Evolutionary conservation across 1,140 invertebrate genomes (phyloP).

Genomic region (Atopsyche davidsoni): DNA sequence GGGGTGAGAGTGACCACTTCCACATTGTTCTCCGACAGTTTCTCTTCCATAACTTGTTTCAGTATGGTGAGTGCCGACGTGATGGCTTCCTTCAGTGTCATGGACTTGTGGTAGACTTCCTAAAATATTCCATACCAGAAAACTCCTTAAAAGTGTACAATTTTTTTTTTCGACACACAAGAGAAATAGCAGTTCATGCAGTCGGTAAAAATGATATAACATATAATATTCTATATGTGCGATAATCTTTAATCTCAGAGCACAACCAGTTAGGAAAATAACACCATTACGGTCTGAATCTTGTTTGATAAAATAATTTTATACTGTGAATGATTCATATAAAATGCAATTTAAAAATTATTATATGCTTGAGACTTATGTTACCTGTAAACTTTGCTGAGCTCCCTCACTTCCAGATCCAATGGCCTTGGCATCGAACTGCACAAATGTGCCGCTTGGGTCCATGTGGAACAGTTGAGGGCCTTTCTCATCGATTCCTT

Average conservation of each 20-base stretch:
- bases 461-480: conserved; percentile 96
- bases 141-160: not conserved
- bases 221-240: too few species aligned
- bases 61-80: conserved; percentile 89
- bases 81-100: conserved; percentile 94
- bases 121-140: conserved; percentile 46
- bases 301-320: too few species aligned
- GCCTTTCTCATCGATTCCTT: conserved; percentile 73
- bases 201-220: too few species aligned
- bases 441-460: conserved; percentile 94
- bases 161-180: too few species aligned
- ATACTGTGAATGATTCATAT: too few species aligned
- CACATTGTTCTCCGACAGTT: conserved; percentile 94
- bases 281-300: not conserved
- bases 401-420: conserved; percentile 99
- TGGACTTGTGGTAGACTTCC: conserved; percentile 67
- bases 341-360: too few species aligned
- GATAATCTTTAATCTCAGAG: too few species aligned
- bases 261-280: too few species aligned
- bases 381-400: conserved; percentile 85
- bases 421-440: conserved; percentile 98
- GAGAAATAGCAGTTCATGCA: too few species aligned
- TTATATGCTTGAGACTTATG: not conserved
- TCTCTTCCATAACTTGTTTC: conserved; percentile 99
- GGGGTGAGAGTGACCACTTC: conserved; percentile 94